Conservation (phyloP, 2,113 vertebrate genomes). For the Athene cunicularia region DNA sequence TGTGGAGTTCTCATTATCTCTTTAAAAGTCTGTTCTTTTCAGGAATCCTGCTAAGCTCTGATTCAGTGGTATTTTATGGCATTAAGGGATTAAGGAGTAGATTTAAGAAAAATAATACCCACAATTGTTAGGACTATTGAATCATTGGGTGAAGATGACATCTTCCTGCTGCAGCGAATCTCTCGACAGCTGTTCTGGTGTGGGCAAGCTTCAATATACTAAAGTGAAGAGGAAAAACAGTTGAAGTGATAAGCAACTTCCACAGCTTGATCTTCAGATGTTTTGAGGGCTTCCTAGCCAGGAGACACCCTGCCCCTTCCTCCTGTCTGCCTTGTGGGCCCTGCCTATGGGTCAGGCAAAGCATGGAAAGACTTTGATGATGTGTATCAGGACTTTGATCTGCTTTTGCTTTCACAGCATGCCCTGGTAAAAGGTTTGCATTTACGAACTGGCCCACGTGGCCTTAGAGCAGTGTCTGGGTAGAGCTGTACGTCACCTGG, state of each 20-base stretch:
- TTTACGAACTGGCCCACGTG: fast-evolving
- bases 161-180: constrained; percentile 10
- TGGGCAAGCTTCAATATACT: background rate
- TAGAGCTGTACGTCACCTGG: background rate
- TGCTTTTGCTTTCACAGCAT: background rate
- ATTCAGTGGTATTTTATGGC: constrained; percentile 41
- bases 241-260: background rate
- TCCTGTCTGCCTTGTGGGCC: background rate
- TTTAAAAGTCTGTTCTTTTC: constrained; percentile 39
- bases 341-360: background rate
- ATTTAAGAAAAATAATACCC: constrained; percentile 58
- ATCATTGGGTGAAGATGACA: constrained; percentile 23
- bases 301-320: background rate
- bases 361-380: fast-evolving
- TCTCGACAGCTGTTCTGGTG: background rate
- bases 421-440: background rate
- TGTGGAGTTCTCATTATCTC: constrained; percentile 41
- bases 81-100: constrained; percentile 62
- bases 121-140: constrained; percentile 12
- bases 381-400: fast-evolving
- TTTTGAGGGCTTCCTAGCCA: background rate
- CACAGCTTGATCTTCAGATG: background rate
- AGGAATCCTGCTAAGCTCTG: constrained; percentile 44
- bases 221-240: background rate
- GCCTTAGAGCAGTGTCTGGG: background rate